A percentile compares a stretch with the other conserved stretches of the same genome.
Conservation (phyloP, 2,797 vertebrate genomes). For the Antennarius maculatus region DNA sequence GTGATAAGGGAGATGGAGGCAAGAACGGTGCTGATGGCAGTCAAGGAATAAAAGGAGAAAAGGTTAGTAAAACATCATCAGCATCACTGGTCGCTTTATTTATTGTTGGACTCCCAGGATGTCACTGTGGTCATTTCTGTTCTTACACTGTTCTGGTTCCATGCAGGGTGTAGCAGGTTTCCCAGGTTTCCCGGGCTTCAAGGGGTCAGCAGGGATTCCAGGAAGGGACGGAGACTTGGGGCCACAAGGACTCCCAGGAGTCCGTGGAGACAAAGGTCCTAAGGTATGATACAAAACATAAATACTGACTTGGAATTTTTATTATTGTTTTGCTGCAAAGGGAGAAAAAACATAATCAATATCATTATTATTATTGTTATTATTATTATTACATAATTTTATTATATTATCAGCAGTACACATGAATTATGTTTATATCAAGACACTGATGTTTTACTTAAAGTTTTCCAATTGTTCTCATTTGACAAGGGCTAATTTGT, state of each 20-base stretch:
- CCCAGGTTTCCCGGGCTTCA: conserved; percentile 87
- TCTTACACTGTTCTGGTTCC: conserved; percentile 1
- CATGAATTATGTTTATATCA: conserved; percentile 2
- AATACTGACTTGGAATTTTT: background rate
- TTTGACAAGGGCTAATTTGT: background rate
- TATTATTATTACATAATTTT: too few relatives aligned
- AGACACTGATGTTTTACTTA: conserved; percentile 4
- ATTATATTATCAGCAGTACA: background rate
- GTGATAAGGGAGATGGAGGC: conserved; percentile 82
- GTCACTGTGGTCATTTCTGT: background rate
- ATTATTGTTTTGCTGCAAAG: background rate
- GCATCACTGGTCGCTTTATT: background rate
- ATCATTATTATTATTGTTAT: too few relatives aligned
- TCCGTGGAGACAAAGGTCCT: conserved; percentile 77
- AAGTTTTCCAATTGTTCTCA: conserved; percentile 2
- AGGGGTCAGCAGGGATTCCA: conserved; percentile 82
- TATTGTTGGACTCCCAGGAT: background rate
- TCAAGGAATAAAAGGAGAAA: conserved; percentile 85
- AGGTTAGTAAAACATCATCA: conserved; percentile 73
- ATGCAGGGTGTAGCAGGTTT: conserved; percentile 85
- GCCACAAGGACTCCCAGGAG: conserved; percentile 75
- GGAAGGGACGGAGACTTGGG: conserved; percentile 79
- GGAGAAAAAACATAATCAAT: background rate
- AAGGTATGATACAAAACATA: conserved; percentile 75
- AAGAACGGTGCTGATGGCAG: conserved; percentile 75